Percentiles rank a stretch among this genome's conserved stretches.
Conservation (phyloP, 2,797 vertebrate species). For the Lutjanus argentimaculatus region DNA sequence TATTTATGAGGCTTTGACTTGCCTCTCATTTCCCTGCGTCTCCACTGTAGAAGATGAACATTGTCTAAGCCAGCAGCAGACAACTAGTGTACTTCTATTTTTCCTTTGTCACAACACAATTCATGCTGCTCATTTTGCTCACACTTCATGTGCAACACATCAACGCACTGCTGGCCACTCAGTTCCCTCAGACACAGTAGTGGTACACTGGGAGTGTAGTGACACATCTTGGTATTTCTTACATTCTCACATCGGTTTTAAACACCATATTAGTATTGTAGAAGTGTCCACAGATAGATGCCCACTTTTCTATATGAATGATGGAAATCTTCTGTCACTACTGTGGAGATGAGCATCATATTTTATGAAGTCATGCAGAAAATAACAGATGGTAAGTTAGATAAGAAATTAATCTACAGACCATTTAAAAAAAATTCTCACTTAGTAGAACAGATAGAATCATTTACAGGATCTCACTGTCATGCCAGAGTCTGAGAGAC, state of each 20-base stretch:
- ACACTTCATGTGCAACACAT: background rate
- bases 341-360: background rate
- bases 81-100: background rate
- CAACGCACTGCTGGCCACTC: background rate
- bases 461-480: background rate
- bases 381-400: background rate
- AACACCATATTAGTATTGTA: background rate
- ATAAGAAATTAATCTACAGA: background rate
- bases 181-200: background rate
- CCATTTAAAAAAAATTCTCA: background rate
- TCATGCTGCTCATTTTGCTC: conserved; percentile 23
- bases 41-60: conserved; percentile 21
- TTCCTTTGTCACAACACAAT: conserved; percentile 5
- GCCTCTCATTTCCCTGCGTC: conserved; percentile 37
- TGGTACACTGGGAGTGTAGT: background rate
- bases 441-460: background rate
- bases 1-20: conserved; percentile 57
- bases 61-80: conserved; percentile 1
- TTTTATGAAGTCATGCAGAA: background rate
- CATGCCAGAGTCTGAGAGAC: too few relatives aligned
- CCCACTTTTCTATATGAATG: background rate
- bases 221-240: conserved; percentile 10
- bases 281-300: background rate
- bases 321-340: background rate
- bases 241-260: background rate